Evolutionary conservation across 2,113 vertebrate genomes (phyloP).

Genomic region (Anhinga rufa): DNA sequence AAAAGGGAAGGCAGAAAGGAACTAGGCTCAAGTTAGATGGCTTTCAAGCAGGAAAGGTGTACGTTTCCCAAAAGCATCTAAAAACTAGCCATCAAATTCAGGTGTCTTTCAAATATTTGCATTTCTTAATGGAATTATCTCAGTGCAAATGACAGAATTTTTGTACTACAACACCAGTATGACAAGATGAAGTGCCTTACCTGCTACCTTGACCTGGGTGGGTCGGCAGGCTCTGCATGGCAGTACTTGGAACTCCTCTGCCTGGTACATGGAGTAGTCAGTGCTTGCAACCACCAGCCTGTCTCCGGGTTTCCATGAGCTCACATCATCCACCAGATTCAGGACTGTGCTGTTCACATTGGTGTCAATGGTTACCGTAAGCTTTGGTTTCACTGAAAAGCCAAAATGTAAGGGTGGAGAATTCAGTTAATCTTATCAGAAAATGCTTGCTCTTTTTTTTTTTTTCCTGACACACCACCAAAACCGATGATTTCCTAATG

Average conservation of each 20-base stretch:
- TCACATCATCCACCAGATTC: constrained; percentile 66
- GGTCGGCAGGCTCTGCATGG: constrained; percentile 72
- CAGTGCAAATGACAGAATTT: not conserved
- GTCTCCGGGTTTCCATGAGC: constrained; percentile 72
- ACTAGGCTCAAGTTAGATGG: not conserved
- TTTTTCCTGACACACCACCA: not conserved
- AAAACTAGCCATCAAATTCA: not conserved
- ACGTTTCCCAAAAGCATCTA: not conserved
- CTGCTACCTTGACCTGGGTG: constrained; percentile 87
- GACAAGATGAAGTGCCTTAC: constrained; percentile 62
- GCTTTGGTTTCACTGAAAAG: constrained; percentile 84
- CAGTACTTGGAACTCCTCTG: constrained; percentile 79
- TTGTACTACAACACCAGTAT: not conserved
- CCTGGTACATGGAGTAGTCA: constrained; percentile 86
- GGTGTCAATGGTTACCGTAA: constrained; percentile 82
- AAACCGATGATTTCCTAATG: not conserved
- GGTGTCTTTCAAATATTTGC: not conserved
- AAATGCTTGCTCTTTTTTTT: not conserved
- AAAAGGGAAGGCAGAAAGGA: not conserved
- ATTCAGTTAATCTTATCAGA: not conserved
- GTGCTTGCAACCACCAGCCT: constrained; percentile 79
- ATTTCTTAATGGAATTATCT: not conserved
- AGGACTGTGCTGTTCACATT: constrained; percentile 79
- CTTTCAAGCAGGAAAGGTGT: not conserved
- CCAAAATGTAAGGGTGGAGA: not conserved